A percentile compares a stretch with the other conserved stretches of the same genome.
phyloP scores from a whole-genome alignment of 2,113 vertebrate species.

The Salminus brasiliensis region DNA sequence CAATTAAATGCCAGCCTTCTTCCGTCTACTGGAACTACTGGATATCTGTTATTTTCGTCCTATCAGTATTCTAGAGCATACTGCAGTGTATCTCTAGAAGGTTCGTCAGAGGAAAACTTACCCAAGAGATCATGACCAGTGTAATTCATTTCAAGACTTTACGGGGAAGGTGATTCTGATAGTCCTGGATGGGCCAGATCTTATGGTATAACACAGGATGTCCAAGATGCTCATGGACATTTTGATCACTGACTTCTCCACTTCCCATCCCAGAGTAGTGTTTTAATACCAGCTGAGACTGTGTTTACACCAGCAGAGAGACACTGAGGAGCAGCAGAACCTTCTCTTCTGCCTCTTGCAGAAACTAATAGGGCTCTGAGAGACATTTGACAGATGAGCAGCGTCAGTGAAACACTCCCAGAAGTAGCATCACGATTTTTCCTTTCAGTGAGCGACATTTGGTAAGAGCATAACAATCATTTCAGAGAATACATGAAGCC shows the following conservation, averaged over 20 bases:
- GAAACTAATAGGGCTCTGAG: constrained; percentile 35
- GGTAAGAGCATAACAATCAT: background rate
- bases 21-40: too few relatives aligned
- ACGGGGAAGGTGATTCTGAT: background rate
- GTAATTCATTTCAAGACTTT: background rate
- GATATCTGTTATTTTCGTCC: too few relatives aligned
- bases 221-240: background rate
- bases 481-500: background rate
- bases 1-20: too few relatives aligned
- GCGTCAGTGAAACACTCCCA: constrained; percentile 21
- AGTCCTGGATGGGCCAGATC: background rate
- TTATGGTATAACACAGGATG: background rate
- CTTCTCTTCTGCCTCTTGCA: constrained; percentile 8
- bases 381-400: constrained; percentile 17
- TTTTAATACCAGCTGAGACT: constrained; percentile 16
- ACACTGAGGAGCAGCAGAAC: constrained; percentile 11
- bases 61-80: too few relatives aligned
- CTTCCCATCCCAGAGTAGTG: background rate
- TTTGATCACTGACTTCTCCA: background rate
- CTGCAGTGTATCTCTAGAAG: too few relatives aligned
- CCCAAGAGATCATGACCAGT: too few relatives aligned
- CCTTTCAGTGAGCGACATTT: background rate
- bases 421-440: background rate
- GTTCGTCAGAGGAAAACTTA: too few relatives aligned
- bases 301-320: constrained; percentile 13